Percentiles rank a stretch among this genome's conserved stretches.
Conservation (phyloP, 2,797 vertebrate genomes). For the Pelobates cultripes region DNA sequence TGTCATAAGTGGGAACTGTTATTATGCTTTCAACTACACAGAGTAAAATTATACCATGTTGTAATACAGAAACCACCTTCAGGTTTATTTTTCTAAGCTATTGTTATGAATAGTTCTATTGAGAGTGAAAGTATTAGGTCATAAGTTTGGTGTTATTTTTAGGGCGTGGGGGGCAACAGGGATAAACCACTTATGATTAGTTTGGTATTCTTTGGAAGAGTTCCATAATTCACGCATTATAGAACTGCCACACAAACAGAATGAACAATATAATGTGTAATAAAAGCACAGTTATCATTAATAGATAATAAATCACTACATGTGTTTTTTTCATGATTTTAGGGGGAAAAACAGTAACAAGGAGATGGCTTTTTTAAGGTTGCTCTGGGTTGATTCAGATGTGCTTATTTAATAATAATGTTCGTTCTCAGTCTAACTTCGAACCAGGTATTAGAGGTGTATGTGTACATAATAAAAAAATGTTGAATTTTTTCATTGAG, state of each 20-base stretch:
- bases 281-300: background rate
- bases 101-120: conserved; percentile 49
- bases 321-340: background rate
- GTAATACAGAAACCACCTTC: conserved; percentile 18
- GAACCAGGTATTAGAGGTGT: too few species aligned
- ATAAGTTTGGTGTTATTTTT: conserved; percentile 29
- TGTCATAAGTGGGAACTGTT: conserved; percentile 48
- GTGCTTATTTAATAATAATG: background rate
- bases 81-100: conserved; percentile 34
- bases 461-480: too few species aligned
- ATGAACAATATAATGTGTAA: conserved; percentile 8
- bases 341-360: background rate
- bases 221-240: conserved; percentile 22
- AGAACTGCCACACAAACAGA: conserved; percentile 27
- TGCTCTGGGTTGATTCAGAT: background rate
- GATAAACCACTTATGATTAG: conserved; percentile 30
- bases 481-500: too few species aligned
- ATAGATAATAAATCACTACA: background rate
- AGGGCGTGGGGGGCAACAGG: conserved; percentile 21
- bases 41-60: conserved; percentile 12
- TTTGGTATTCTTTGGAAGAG: conserved; percentile 28
- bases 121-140: conserved; percentile 42
- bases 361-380: background rate
- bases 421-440: too few species aligned
- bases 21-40: conserved; percentile 12